Evolutionary conservation across 1,140 invertebrate species (phyloP).

Genomic region (Harpegnathos saltator): DNA sequence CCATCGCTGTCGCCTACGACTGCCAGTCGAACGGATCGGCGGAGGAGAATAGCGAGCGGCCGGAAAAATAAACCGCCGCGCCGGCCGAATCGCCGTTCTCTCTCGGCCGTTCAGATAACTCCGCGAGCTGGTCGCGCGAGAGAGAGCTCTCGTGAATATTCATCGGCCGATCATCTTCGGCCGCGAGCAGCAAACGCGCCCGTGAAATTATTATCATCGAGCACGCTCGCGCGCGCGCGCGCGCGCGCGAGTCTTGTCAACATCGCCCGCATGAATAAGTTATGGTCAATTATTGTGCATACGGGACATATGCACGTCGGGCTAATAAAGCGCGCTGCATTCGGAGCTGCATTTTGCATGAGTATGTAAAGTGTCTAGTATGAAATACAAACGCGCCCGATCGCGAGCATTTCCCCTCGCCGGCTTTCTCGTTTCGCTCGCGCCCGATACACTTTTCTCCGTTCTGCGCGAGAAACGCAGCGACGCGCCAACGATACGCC

Average conservation of each 20-base stretch:
- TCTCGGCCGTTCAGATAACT: not conserved
- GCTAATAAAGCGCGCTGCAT: slow-evolving; percentile 50
- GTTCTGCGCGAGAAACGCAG: no score
- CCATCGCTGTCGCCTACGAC: no score
- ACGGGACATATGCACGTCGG: slow-evolving; percentile 50
- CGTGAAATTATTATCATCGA: no score
- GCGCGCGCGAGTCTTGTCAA: slow-evolving; percentile 3
- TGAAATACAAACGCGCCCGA: slow-evolving; percentile 17
- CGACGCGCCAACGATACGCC: no score
- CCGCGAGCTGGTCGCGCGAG: slow-evolving; percentile 8
- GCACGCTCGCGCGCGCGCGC: no score
- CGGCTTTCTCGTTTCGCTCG: not conserved
- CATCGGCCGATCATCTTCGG: slow-evolving; percentile 45
- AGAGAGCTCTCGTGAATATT: slow-evolving; percentile 45
- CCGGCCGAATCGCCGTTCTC: not conserved
- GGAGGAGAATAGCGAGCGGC: slow-evolving; percentile 29
- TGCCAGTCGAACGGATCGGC: no score
- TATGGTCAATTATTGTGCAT: slow-evolving; percentile 49
- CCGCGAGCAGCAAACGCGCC: not conserved
- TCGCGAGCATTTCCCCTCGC: not conserved
- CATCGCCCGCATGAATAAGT: slow-evolving; percentile 52
- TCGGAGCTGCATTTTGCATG: slow-evolving; percentile 48
- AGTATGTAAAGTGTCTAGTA: slow-evolving; percentile 8
- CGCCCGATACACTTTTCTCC: not conserved
- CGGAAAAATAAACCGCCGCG: slow-evolving; percentile 10